These are phyloP conservation scores for Steinernema khuongi DNA, from an alignment of 1,140 invertebrate species.

Conservation along the genomic window DNA sequence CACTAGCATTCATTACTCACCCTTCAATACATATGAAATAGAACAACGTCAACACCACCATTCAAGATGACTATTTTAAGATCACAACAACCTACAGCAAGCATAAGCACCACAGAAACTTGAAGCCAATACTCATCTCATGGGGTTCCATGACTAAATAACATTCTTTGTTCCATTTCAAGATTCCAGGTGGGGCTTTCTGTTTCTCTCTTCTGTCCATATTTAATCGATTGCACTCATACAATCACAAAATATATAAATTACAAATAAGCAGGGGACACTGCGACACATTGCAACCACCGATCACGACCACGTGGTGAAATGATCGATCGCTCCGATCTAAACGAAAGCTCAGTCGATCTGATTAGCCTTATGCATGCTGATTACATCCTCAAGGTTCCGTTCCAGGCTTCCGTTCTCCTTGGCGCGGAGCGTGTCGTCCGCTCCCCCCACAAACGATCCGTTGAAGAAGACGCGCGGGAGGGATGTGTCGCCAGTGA, in stretches of 20 bases:
- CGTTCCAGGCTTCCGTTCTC: neutral
- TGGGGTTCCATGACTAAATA: too few species aligned
- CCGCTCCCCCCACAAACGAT: neutral
- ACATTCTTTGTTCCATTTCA: too few species aligned
- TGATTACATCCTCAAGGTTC: neutral
- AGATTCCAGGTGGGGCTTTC: too few species aligned
- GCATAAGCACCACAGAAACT: too few species aligned
- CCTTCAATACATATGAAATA: too few species aligned
- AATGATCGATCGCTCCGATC: constrained; percentile 16
- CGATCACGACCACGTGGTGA: constrained; percentile 8
- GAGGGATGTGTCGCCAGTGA: neutral
- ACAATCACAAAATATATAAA: neutral
- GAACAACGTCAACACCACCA: too few species aligned
- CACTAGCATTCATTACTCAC: too few species aligned
- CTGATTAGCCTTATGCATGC: neutral
- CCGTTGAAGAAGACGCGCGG: neutral
- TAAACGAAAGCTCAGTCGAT: neutral
- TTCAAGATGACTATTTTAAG: too few species aligned
- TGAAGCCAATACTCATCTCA: too few species aligned
- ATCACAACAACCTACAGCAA: too few species aligned
- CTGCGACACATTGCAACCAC: too few species aligned
- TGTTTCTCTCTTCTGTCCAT: too few species aligned
- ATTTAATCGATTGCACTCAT: neutral
- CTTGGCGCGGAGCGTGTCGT: neutral
- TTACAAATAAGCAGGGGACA: neutral